Conservation (phyloP, 2,888 invertebrate species). For the Lamellibrachia satsuma region DNA sequence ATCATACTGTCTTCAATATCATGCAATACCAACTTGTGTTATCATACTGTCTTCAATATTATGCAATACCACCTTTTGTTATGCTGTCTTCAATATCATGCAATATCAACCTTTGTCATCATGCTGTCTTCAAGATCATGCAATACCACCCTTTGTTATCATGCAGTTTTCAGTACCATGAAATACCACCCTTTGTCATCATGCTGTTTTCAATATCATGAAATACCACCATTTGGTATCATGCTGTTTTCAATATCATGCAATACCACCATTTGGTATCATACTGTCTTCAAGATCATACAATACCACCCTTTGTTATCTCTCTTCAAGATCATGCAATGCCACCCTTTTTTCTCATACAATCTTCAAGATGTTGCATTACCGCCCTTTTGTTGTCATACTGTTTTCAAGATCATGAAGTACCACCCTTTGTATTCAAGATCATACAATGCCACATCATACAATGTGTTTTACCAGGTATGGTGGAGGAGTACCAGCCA, state of each 20-base stretch:
- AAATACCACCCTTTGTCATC: too few relatives aligned
- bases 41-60: neutral
- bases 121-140: neutral
- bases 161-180: neutral
- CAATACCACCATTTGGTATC: too few relatives aligned
- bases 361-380: neutral
- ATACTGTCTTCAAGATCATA: neutral
- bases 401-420: too few relatives aligned
- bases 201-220: too few relatives aligned
- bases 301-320: neutral
- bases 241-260: too few relatives aligned
- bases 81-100: neutral
- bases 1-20: too few relatives aligned
- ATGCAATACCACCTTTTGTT: neutral
- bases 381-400: too few relatives aligned
- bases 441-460: neutral
- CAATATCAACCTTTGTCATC: too few relatives aligned
- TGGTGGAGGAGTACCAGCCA: slow-evolving; percentile 51
- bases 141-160: neutral
- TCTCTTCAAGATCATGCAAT: neutral
- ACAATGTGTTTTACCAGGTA: neutral
- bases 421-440: neutral
- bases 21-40: too few relatives aligned
- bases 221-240: too few relatives aligned
- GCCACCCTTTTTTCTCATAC: neutral